Evolutionary conservation across 1,140 invertebrate genomes (phyloP).

Genomic region (Panulirus ornatus): DNA sequence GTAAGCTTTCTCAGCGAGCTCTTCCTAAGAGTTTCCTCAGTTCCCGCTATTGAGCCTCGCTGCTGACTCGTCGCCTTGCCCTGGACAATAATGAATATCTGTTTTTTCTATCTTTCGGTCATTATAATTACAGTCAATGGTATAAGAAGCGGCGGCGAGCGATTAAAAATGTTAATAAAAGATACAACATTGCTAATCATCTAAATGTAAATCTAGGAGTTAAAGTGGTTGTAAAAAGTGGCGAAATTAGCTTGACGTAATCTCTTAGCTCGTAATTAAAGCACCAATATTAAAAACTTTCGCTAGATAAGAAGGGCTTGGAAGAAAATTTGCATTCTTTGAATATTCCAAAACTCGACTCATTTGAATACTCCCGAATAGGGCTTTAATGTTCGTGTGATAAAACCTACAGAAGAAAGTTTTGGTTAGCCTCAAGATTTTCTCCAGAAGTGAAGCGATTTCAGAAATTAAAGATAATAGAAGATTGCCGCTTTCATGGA

Average conservation of each 20-base stretch:
- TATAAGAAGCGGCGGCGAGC: too few relatives aligned
- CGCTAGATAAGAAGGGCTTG: slow-evolving; percentile 43
- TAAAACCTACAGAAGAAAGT: slow-evolving; percentile 50
- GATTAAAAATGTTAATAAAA: slow-evolving; percentile 55
- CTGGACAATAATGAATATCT: too few relatives aligned
- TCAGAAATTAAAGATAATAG: slow-evolving; percentile 1
- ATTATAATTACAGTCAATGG: too few relatives aligned
- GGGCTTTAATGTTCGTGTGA: slow-evolving; percentile 57
- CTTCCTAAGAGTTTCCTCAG: too few relatives aligned
- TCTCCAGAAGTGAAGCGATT: slow-evolving; percentile 24
- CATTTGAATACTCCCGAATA: slow-evolving; percentile 52
- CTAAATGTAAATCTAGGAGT: slow-evolving; percentile 59
- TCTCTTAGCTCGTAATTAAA: slow-evolving; percentile 68
- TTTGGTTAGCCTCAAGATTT: slow-evolving; percentile 55
- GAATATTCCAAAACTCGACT: slow-evolving; percentile 60
- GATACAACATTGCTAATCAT: slow-evolving; percentile 59
- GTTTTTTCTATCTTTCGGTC: too few relatives aligned
- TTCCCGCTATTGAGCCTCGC: too few relatives aligned
- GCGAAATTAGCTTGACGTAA: slow-evolving; percentile 59
- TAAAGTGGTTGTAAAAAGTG: slow-evolving; percentile 56
- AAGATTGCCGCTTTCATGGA: too few relatives aligned
- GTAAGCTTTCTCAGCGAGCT: too few relatives aligned
- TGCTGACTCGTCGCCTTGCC: too few relatives aligned
- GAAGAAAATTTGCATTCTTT: slow-evolving; percentile 17
- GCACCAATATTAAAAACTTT: slow-evolving; percentile 67